Evolutionary conservation across 2,797 vertebrate genomes (phyloP).

Genomic region (Chromobotia macracanthus): DNA sequence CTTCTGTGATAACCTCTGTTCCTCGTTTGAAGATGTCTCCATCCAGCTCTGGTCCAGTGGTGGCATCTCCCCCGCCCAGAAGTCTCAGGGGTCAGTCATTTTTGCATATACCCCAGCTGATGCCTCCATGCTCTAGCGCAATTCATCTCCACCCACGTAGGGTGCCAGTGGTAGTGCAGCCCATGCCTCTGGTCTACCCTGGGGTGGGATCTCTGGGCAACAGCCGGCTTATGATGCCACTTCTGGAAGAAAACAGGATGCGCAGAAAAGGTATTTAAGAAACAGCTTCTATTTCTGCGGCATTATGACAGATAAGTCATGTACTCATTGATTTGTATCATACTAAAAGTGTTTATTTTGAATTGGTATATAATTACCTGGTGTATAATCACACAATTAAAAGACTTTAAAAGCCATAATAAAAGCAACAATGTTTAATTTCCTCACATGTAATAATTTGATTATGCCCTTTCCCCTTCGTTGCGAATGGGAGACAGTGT

Average conservation of each 20-base stretch:
- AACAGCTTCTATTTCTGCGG: no score
- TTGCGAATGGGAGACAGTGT: no score
- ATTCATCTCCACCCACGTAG: constrained; percentile 75
- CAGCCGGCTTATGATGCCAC: constrained; percentile 55
- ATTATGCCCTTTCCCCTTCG: no score
- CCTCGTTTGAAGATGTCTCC: constrained; percentile 52
- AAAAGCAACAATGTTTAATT: no score
- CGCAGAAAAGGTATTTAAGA: constrained; percentile 49
- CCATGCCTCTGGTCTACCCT: constrained; percentile 83
- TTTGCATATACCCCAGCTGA: constrained; percentile 86
- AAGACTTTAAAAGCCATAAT: no score
- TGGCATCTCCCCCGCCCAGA: constrained; percentile 78
- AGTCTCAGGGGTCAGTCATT: constrained; percentile 83
- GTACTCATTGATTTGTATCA: no score
- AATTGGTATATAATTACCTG: no score
- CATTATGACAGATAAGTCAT: no score
- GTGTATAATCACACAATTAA: no score
- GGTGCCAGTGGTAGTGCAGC: constrained; percentile 85
- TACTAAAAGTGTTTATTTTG: no score
- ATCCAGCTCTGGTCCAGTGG: constrained; percentile 62
- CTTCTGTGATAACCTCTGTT: constrained; percentile 59
- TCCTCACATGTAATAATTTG: no score
- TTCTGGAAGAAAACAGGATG: constrained; percentile 57
- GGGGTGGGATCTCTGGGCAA: constrained; percentile 81
- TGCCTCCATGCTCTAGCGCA: constrained; percentile 77